Evolutionary conservation across 2,797 vertebrate species (phyloP).

Genomic region (Hemibagrus guttatus): DNA sequence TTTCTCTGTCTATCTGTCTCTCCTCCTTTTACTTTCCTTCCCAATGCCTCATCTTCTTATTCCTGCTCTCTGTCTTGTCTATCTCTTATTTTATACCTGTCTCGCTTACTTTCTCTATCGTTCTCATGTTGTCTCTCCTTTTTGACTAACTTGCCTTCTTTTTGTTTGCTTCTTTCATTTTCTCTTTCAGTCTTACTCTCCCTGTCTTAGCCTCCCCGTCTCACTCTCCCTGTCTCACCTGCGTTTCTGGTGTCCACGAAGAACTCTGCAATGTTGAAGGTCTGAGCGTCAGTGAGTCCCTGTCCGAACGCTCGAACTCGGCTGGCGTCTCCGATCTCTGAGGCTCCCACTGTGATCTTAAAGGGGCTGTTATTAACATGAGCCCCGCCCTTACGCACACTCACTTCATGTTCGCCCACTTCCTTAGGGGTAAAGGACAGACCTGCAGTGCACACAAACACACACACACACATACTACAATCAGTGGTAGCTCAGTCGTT

Average conservation of each 20-base stretch:
- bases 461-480: background rate
- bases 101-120: background rate
- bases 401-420: constrained; percentile 95
- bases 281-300: constrained; percentile 89
- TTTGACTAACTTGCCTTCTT: background rate
- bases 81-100: background rate
- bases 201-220: background rate
- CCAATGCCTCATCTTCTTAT: background rate
- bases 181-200: background rate
- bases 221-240: constrained; percentile 69
- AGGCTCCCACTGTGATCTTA: constrained; percentile 96
- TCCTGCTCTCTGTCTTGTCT: background rate
- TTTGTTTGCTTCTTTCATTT: background rate
- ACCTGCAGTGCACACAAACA: constrained; percentile 68
- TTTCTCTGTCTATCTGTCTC: background rate
- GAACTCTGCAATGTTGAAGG: constrained; percentile 91
- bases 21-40: background rate
- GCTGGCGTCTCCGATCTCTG: constrained; percentile 94
- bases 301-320: constrained; percentile 92
- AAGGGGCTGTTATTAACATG: constrained; percentile 98
- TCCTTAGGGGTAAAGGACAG: constrained; percentile 98
- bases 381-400: constrained; percentile 86
- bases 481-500: no score
- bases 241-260: constrained; percentile 95
- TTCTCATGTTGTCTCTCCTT: background rate